Conservation (phyloP, 2,888 invertebrate genomes). For the Microplitis manilae region DNA sequence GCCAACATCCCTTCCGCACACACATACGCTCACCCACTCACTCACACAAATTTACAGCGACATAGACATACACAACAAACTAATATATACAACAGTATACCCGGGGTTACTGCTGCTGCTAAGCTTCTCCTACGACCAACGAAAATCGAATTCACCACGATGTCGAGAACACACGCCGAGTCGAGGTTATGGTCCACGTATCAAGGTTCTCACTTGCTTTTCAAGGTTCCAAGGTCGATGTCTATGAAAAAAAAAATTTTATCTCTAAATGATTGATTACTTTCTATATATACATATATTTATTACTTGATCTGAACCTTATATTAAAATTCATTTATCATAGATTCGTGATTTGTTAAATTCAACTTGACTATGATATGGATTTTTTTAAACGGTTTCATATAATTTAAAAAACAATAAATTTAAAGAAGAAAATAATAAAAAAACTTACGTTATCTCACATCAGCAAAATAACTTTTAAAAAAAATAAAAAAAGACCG, state of each 20-base stretch:
- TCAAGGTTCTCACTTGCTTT: constrained; percentile 44
- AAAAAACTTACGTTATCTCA: background rate
- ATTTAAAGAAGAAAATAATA: background rate
- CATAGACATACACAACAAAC: too few species aligned
- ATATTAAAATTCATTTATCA: background rate
- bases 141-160: constrained; percentile 44
- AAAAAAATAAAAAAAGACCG: constrained; percentile 17
- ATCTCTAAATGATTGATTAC: constrained; percentile 10
- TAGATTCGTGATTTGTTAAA: background rate
- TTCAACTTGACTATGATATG: background rate
- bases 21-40: background rate
- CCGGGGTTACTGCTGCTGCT: constrained; percentile 2
- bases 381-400: background rate
- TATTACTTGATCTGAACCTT: background rate
- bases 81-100: background rate
- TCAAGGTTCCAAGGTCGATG: constrained; percentile 52
- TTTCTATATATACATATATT: background rate
- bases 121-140: constrained; percentile 18
- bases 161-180: constrained; percentile 30
- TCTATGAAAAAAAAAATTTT: background rate
- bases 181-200: constrained; percentile 49
- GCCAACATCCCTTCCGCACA: constrained; percentile 27
- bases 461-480: background rate
- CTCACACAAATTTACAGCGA: too few species aligned
- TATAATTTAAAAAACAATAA: background rate